phyloP scores from a whole-genome alignment of 2,888 invertebrate species.

The Cremastinae sp. region DNA sequence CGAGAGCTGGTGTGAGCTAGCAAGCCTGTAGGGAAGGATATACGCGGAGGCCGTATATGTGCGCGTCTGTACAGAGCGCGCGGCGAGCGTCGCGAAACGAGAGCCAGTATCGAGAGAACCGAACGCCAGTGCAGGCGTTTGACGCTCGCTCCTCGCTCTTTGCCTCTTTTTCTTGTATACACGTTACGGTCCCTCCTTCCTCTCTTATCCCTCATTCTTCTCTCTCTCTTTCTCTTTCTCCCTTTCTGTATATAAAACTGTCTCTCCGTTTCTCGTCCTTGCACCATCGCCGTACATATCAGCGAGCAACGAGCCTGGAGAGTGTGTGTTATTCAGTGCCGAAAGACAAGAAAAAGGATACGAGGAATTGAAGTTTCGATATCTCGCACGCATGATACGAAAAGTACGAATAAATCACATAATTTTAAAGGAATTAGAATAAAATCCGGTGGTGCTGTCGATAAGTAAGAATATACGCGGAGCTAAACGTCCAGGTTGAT shows the following conservation, averaged over 20 bases:
- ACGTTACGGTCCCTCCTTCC: not conserved
- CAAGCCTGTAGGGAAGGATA: too few species aligned
- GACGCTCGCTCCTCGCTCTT: conserved; percentile 31
- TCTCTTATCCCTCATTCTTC: conserved; percentile 1
- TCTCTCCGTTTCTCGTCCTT: not conserved
- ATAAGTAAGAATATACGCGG: too few species aligned
- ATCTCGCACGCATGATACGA: too few species aligned
- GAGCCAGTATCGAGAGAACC: conserved; percentile 39
- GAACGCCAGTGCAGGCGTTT: conserved; percentile 34
- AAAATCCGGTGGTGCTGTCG: too few species aligned
- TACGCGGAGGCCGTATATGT: too few species aligned
- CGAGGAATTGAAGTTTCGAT: not conserved
- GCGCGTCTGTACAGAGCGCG: not conserved
- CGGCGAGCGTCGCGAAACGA: not conserved
- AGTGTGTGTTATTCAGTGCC: not conserved
- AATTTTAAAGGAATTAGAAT: too few species aligned
- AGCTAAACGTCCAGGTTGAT: too few species aligned
- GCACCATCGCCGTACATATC: not conserved
- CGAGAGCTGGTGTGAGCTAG: conserved; percentile 25
- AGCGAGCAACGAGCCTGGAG: not conserved
- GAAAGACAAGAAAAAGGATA: not conserved
- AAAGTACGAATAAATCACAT: too few species aligned
- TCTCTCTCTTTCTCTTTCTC: not conserved
- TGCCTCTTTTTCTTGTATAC: conserved; percentile 8
- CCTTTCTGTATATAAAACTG: too few species aligned